These are phyloP conservation scores for Sipunculus nudus DNA, from an alignment of 2,888 invertebrate species.

Conservation along the genomic window DNA sequence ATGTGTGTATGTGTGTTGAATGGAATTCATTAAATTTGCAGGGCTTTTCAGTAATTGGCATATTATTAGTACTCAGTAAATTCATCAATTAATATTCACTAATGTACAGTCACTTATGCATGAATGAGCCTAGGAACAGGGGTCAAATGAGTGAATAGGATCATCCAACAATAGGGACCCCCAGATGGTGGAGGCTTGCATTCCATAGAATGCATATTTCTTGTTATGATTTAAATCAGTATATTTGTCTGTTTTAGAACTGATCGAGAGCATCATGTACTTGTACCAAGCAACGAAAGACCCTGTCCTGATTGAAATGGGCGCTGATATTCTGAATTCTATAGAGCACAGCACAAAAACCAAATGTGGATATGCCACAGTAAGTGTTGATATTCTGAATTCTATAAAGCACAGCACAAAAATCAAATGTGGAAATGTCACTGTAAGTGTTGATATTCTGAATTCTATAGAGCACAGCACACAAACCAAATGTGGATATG, in stretches of 20 bases:
- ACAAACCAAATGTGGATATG: constrained; percentile 94
- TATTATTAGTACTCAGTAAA: too few relatives aligned
- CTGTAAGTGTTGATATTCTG: constrained; percentile 91
- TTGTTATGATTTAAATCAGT: too few relatives aligned
- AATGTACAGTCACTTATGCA: too few relatives aligned
- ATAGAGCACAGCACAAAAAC: constrained; percentile 94
- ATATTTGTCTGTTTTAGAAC: constrained; percentile 74
- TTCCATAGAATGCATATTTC: too few relatives aligned
- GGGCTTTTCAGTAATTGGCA: too few relatives aligned
- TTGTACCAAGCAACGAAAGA: constrained; percentile 94
- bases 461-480: constrained; percentile 93
- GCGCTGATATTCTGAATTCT: constrained; percentile 90
- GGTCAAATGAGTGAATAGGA: too few relatives aligned
- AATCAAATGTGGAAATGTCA: constrained; percentile 97
- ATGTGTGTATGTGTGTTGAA: too few relatives aligned
- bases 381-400: constrained; percentile 73
- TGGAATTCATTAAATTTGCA: too few relatives aligned
- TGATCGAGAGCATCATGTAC: constrained; percentile 97
- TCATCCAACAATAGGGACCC: too few relatives aligned
- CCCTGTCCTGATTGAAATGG: constrained; percentile 89
- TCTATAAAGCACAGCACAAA: constrained; percentile 92
- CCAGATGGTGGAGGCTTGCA: too few relatives aligned
- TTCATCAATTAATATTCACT: too few relatives aligned
- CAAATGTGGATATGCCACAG: constrained; percentile 96
- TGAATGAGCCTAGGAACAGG: too few relatives aligned